phyloP scores from a whole-genome alignment of 2,797 vertebrate genomes.

The Zenarchopterus dispar region DNA sequence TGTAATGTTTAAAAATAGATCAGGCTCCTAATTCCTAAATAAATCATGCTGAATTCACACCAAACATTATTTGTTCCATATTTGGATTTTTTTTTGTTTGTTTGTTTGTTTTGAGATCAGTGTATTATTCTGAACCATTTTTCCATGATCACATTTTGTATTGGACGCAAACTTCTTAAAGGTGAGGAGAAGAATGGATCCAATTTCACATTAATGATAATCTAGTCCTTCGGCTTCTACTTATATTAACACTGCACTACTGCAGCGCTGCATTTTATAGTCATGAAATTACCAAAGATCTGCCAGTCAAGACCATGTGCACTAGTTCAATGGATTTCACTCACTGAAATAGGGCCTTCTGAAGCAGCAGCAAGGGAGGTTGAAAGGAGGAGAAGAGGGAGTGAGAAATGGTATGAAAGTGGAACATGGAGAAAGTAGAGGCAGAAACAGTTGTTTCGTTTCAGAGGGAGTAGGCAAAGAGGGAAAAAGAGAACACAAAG shows the following conservation, averaged over 20 bases:
- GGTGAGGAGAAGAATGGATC: slow-evolving; percentile 22
- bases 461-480: slow-evolving; percentile 44
- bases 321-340: slow-evolving; percentile 46
- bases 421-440: slow-evolving; percentile 52
- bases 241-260: slow-evolving; percentile 40
- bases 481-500: slow-evolving; percentile 45
- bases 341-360: slow-evolving; percentile 44
- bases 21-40: no score
- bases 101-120: no score
- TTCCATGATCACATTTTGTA: slow-evolving; percentile 48
- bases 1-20: background rate
- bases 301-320: slow-evolving; percentile 57
- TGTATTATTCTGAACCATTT: slow-evolving; percentile 13
- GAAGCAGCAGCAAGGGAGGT: slow-evolving; percentile 33
- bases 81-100: no score
- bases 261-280: slow-evolving; percentile 34
- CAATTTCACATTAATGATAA: background rate
- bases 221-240: slow-evolving; percentile 52
- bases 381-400: slow-evolving; percentile 44
- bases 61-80: background rate
- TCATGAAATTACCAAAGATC: slow-evolving; percentile 59
- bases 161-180: slow-evolving; percentile 28
- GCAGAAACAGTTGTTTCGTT: slow-evolving; percentile 50
- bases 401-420: slow-evolving; percentile 54
- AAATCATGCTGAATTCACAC: slow-evolving; percentile 5